phyloP scores from a whole-genome alignment of 2,888 invertebrate species.

The Drosophila emarginata region DNA sequence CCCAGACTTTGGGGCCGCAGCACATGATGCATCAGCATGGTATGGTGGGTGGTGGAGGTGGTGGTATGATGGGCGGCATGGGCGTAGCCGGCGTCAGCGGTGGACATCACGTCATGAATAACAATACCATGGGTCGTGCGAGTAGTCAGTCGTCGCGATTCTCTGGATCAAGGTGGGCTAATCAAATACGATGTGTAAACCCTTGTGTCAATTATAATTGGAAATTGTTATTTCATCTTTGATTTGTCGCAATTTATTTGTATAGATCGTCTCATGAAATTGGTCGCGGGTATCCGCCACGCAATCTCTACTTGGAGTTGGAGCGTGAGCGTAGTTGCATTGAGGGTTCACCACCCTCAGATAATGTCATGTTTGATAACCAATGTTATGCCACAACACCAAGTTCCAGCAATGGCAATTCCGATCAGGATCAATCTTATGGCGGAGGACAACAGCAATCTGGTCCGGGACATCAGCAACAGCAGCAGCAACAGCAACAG shows the following conservation, averaged over 20 bases:
- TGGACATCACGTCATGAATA: constrained; percentile 84
- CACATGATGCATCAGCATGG: constrained; percentile 84
- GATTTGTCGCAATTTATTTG: not conserved
- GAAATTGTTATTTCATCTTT: not conserved
- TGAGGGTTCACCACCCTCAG: constrained; percentile 92
- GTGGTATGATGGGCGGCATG: constrained; percentile 43
- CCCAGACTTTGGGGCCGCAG: constrained; percentile 84
- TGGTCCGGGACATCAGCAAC: constrained; percentile 77
- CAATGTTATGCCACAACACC: constrained; percentile 97
- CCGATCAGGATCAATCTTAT: constrained; percentile 91
- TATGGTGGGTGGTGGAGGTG: constrained; percentile 27
- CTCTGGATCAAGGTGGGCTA: constrained; percentile 85
- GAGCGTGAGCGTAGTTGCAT: constrained; percentile 86
- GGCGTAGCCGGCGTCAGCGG: constrained; percentile 79
- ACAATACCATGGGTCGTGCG: constrained; percentile 83
- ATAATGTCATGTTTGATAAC: constrained; percentile 97
- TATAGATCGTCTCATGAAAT: constrained; percentile 88
- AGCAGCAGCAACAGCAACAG: constrained; percentile 84
- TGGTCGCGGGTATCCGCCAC: constrained; percentile 88
- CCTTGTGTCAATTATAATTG: not conserved
- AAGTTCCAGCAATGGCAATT: constrained; percentile 95
- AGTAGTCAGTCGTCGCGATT: constrained; percentile 87
- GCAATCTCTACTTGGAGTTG: constrained; percentile 90
- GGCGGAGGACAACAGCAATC: constrained; percentile 81
- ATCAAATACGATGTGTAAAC: not conserved